phyloP scores from a whole-genome alignment of 2,113 vertebrate species.

The Cynoglossus semilaevis region DNA sequence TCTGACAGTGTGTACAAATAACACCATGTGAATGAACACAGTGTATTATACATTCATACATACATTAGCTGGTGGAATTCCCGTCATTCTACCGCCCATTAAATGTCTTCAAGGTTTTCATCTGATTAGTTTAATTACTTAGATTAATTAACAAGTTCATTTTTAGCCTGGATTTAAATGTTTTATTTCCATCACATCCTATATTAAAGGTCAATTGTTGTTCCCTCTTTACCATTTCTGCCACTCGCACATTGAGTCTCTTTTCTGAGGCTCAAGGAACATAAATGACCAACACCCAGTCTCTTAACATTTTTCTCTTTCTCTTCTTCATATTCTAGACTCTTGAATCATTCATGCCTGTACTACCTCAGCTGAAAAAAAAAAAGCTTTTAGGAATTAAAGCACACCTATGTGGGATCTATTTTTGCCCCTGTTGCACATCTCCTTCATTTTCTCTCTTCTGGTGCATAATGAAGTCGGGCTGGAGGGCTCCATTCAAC shows the following conservation, averaged over 20 bases:
- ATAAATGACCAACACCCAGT: conserved; percentile 19
- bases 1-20: too few species aligned
- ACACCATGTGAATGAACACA: too few species aligned
- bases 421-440: conserved; percentile 12
- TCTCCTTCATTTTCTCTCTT: conserved; percentile 5
- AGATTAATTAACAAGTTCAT: too few species aligned
- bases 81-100: too few species aligned
- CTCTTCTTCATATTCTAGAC: conserved; percentile 33
- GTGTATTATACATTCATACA: too few species aligned
- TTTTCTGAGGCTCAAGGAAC: conserved; percentile 15
- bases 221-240: too few species aligned
- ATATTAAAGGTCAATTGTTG: too few species aligned
- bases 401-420: conserved; percentile 35
- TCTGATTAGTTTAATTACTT: too few species aligned
- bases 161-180: too few species aligned
- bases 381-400: conserved; percentile 27
- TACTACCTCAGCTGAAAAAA: conserved; percentile 13
- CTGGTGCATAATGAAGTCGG: conserved; percentile 23
- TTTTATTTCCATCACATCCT: too few species aligned
- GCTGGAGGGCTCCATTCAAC: conserved; percentile 7
- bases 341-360: conserved; percentile 59
- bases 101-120: too few species aligned
- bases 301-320: not conserved
- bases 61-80: too few species aligned
- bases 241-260: not conserved